Conservation (phyloP, 2,888 invertebrate species). For the Eupithecia tripunctaria region DNA sequence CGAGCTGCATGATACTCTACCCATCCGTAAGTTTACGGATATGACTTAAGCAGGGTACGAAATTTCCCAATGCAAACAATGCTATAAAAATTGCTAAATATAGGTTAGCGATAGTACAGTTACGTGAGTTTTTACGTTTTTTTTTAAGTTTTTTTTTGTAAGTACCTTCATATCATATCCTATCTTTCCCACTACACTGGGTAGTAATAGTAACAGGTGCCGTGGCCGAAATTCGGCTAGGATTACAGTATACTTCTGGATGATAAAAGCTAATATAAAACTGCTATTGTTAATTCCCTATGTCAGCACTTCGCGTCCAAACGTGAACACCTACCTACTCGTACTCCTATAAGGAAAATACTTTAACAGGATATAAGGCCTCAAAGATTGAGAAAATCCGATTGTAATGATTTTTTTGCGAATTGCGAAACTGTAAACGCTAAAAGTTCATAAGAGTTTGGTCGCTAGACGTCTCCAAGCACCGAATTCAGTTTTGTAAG, state of each 20-base stretch:
- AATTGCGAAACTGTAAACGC: neutral
- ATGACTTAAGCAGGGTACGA: neutral
- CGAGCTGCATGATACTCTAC: neutral
- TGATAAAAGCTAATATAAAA: neutral
- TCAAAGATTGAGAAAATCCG: neutral
- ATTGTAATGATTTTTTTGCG: neutral
- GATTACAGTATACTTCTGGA: neutral
- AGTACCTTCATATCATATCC: neutral
- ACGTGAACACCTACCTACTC: neutral
- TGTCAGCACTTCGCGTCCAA: neutral
- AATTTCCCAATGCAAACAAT: neutral
- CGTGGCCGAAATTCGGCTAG: neutral
- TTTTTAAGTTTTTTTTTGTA: neutral
- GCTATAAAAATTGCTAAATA: too few species aligned
- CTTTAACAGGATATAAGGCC: neutral
- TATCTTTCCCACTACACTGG: neutral
- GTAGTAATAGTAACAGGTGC: neutral
- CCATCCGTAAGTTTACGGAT: neutral
- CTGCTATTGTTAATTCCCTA: neutral
- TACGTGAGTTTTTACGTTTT: neutral
- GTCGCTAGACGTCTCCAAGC: neutral
- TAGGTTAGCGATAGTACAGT: neutral
- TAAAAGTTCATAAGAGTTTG: neutral
- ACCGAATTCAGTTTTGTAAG: conserved; percentile 9
- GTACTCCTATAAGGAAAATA: neutral